These are phyloP conservation scores for Porites divaricata DNA, from an alignment of 92 coral and sea anemone genomes.

Conservation along the genomic window DNA sequence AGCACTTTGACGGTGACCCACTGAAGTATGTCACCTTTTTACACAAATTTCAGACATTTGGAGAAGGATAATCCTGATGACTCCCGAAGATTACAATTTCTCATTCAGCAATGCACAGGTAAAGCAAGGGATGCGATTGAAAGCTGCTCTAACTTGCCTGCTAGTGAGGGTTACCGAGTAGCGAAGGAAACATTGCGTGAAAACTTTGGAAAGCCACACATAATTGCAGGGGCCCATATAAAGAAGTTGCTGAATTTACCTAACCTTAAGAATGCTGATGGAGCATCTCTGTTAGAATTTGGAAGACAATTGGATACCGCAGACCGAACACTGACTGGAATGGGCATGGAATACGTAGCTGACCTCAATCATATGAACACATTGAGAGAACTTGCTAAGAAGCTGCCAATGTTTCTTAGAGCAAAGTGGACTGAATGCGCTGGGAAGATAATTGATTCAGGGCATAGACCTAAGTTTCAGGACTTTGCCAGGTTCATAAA, in stretches of 20 bases:
- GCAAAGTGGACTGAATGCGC: constrained; percentile 75
- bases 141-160: constrained; percentile 72
- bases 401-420: constrained; percentile 62
- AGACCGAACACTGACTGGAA: constrained; percentile 68
- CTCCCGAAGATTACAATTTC: no score
- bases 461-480: constrained; percentile 50
- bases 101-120: no score
- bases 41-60: constrained; percentile 56
- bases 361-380: constrained; percentile 72
- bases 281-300: constrained; percentile 46
- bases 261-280: neutral
- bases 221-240: constrained; percentile 70
- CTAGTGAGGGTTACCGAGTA: constrained; percentile 44
- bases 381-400: constrained; percentile 50
- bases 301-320: constrained; percentile 61
- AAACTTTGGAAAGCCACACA: constrained; percentile 69
- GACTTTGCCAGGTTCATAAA: constrained; percentile 60
- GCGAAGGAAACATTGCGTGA: constrained; percentile 29
- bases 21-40: constrained; percentile 57
- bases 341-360: constrained; percentile 60
- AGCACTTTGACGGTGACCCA: constrained; percentile 64
- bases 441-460: constrained; percentile 66
- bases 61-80: constrained; percentile 12
- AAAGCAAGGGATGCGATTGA: constrained; percentile 74
- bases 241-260: constrained; percentile 60